These are phyloP conservation scores for Paramormyrops hopkinsi DNA, from an alignment of 2,797 vertebrate species.

Conservation along the genomic window DNA sequence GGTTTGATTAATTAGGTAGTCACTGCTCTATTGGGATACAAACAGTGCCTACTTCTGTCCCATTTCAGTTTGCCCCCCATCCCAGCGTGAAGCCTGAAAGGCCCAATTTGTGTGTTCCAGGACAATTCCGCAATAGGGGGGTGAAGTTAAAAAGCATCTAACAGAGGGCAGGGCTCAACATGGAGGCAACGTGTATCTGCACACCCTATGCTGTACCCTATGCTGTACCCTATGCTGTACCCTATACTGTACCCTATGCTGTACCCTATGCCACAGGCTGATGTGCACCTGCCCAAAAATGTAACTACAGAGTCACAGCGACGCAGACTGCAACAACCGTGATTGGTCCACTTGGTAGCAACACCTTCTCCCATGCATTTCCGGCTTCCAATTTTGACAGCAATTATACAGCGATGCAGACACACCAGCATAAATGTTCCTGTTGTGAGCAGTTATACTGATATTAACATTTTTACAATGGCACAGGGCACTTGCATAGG, in stretches of 20 bases:
- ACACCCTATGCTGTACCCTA: constrained; percentile 30
- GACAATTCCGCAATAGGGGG: constrained; percentile 50
- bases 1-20: constrained; percentile 36
- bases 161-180: constrained; percentile 39
- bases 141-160: constrained; percentile 56
- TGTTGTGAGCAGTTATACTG: background rate
- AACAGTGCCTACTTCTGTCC: constrained; percentile 40
- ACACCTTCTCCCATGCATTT: background rate
- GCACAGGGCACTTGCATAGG: background rate
- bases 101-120: constrained; percentile 66
- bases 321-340: background rate
- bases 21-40: constrained; percentile 25
- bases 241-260: constrained; percentile 28
- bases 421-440: background rate
- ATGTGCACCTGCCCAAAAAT: constrained; percentile 49
- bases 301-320: background rate
- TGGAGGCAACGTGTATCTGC: constrained; percentile 34
- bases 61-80: constrained; percentile 49
- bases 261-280: constrained; percentile 39
- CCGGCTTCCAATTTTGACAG: background rate
- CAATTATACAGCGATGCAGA: background rate
- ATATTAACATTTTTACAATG: background rate
- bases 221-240: constrained; percentile 44
- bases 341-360: background rate
- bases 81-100: constrained; percentile 58